Conservation (phyloP, 2,888 invertebrate species). For the Standfussiana lucernea region DNA sequence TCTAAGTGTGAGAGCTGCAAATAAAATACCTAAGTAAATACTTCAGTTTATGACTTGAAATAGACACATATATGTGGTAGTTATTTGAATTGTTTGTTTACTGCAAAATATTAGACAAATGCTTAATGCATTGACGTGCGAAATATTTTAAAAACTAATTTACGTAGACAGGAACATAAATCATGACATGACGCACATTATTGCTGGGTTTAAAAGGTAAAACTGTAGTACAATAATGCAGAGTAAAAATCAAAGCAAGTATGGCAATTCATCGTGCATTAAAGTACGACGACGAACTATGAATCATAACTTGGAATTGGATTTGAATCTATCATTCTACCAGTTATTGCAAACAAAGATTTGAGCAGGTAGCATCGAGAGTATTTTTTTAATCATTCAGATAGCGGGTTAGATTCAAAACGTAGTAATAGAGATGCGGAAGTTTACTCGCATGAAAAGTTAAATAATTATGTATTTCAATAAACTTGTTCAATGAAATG, state of each 20-base stretch:
- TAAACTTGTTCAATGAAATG: not conserved
- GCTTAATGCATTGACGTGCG: conserved; percentile 35
- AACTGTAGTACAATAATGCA: conserved; percentile 39
- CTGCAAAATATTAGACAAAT: conserved; percentile 42
- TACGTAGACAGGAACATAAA: conserved; percentile 70
- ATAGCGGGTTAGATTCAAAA: conserved; percentile 11
- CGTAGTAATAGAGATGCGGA: not conserved
- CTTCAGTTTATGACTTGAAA: conserved; percentile 33
- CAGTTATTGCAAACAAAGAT: conserved; percentile 6
- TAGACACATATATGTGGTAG: conserved; percentile 20
- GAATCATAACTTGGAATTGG: conserved; percentile 29
- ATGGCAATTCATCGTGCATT: conserved; percentile 18
- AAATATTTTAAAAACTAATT: conserved; percentile 40
- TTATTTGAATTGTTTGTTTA: conserved; percentile 40
- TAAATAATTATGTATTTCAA: not conserved
- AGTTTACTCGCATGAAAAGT: not conserved
- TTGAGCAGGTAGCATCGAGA: not conserved
- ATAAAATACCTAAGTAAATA: conserved; percentile 36
- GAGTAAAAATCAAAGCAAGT: conserved; percentile 31
- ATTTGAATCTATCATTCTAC: conserved; percentile 4
- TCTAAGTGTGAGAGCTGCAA: conserved; percentile 40
- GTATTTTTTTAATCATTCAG: conserved; percentile 18
- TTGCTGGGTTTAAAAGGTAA: conserved; percentile 69
- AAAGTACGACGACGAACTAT: conserved; percentile 2
- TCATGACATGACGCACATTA: conserved; percentile 53